A percentile compares a stretch with the other conserved stretches of the same genome.
phyloP scores from a whole-genome alignment of 2,888 invertebrate species.

The Agrochola lychnidis region DNA sequence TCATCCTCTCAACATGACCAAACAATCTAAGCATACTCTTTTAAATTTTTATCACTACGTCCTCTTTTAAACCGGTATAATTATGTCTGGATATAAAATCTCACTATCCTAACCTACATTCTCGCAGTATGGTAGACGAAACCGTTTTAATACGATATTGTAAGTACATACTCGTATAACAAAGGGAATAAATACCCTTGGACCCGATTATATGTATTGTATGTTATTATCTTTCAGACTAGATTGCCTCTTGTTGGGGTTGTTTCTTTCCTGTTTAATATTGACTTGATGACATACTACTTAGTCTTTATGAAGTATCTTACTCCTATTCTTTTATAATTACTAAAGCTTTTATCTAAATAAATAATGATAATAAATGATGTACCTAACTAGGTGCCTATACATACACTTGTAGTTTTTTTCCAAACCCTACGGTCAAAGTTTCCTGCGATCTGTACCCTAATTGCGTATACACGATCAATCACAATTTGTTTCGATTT shows the following conservation, averaged over 20 bases:
- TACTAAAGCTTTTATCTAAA: slow-evolving; percentile 3
- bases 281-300: slow-evolving; percentile 11
- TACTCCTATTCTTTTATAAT: slow-evolving; percentile 16
- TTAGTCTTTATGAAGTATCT: slow-evolving; percentile 5
- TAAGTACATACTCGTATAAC: slow-evolving; percentile 1
- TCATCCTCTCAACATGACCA: too few relatives aligned
- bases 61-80: background rate
- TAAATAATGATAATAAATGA: background rate
- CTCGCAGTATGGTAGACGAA: slow-evolving; percentile 19
- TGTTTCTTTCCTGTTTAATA: slow-evolving; percentile 19
- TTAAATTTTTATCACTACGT: too few relatives aligned
- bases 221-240: slow-evolving; percentile 30
- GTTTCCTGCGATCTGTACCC: too few relatives aligned
- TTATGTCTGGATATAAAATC: background rate
- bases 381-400: too few relatives aligned
- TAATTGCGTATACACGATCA: too few relatives aligned
- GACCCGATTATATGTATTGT: slow-evolving; percentile 28
- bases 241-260: slow-evolving; percentile 11
- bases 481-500: too few relatives aligned
- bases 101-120: slow-evolving; percentile 30
- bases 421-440: background rate
- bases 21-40: background rate
- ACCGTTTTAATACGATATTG: slow-evolving; percentile 20
- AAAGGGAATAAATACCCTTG: slow-evolving; percentile 33
- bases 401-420: background rate